A percentile compares a stretch with the other conserved stretches of the same genome.
phyloP scores from a whole-genome alignment of 2,113 vertebrate species.

The Mystacornis crossleyi region DNA sequence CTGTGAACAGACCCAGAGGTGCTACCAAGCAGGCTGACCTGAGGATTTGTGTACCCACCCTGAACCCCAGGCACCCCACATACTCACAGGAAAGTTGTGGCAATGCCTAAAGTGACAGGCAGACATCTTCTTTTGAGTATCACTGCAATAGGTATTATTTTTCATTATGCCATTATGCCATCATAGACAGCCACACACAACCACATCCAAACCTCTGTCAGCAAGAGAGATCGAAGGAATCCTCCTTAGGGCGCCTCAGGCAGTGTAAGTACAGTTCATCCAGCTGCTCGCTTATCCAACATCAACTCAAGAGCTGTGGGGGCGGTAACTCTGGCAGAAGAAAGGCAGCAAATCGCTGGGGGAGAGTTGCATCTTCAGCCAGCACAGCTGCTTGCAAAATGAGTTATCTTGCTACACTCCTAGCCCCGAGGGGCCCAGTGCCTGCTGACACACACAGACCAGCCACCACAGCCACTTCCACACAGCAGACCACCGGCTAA shows the following conservation, averaged over 20 bases:
- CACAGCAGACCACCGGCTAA: not conserved
- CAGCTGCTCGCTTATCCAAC: constrained; percentile 30
- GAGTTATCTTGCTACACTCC: not conserved
- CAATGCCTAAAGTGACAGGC: not conserved
- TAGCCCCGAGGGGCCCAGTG: not conserved
- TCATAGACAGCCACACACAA: not conserved
- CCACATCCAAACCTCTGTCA: not conserved
- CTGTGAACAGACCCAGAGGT: not conserved
- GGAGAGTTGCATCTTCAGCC: constrained; percentile 9
- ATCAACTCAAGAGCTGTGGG: constrained; percentile 23
- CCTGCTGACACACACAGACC: not conserved
- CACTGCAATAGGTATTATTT: not conserved
- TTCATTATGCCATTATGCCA: too few species aligned
- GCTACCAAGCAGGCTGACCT: not conserved
- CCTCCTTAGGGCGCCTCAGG: not conserved
- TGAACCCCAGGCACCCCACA: rapidly evolving
- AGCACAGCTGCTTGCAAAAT: constrained; percentile 47
- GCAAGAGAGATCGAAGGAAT: not conserved
- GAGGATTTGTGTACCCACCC: not conserved
- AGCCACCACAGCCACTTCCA: not conserved
- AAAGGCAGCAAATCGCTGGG: not conserved
- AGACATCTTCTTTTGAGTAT: not conserved
- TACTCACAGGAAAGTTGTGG: not conserved
- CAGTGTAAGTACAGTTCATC: not conserved
- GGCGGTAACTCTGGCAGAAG: constrained; percentile 7